Conservation (phyloP, 2,113 vertebrate species). For the Sitta europaea region DNA sequence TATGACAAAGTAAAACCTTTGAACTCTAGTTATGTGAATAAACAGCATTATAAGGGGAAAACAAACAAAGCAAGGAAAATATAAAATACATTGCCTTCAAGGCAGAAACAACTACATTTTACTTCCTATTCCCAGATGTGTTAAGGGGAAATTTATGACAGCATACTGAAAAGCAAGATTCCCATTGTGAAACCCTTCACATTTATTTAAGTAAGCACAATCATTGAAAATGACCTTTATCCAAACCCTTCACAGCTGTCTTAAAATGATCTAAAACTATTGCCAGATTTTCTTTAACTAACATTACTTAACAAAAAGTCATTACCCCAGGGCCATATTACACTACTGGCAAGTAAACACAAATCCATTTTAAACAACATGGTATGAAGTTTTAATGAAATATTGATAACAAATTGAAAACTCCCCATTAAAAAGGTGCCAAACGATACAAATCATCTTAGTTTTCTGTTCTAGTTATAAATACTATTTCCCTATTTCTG, state of each 20-base stretch:
- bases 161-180: conserved; percentile 71
- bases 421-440: conserved; percentile 36
- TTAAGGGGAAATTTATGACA: conserved; percentile 73
- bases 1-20: conserved; percentile 70
- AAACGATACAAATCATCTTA: conserved; percentile 32
- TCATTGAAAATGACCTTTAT: conserved; percentile 79
- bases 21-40: conserved; percentile 67
- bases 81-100: conserved; percentile 74
- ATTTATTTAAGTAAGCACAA: conserved; percentile 77
- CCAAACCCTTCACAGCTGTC: conserved; percentile 71
- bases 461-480: conserved; percentile 19
- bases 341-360: conserved; percentile 65
- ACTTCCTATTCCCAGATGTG: conserved; percentile 72
- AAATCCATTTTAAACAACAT: conserved; percentile 67
- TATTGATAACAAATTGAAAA: conserved; percentile 63
- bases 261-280: conserved; percentile 78
- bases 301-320: conserved; percentile 73
- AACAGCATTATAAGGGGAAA: conserved; percentile 71
- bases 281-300: conserved; percentile 77
- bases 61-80: conserved; percentile 73
- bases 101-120: conserved; percentile 73
- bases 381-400: conserved; percentile 60
- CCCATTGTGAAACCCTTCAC: conserved; percentile 72
- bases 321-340: conserved; percentile 71
- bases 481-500: background rate